These are phyloP conservation scores for Noturus placidus DNA, from an alignment of 2,113 vertebrate genomes.

Conservation along the genomic window DNA sequence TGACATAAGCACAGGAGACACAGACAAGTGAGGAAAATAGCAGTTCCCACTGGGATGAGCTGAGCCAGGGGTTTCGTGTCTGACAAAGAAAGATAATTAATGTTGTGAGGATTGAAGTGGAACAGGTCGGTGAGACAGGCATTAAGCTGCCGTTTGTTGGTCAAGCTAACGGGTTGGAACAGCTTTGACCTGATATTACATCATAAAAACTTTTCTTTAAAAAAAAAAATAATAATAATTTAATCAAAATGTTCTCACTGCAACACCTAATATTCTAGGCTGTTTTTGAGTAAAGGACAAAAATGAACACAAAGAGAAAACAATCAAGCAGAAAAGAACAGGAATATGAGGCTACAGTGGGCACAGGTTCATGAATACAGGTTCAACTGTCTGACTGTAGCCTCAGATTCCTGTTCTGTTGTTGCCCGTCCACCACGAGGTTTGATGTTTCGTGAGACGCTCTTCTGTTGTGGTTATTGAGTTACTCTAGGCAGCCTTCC, in stretches of 20 bases:
- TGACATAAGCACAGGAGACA: conserved; percentile 55
- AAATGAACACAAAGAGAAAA: background rate
- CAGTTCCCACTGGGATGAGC: conserved; percentile 6
- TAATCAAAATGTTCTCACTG: background rate
- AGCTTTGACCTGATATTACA: background rate
- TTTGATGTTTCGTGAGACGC: background rate
- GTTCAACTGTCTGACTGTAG: background rate
- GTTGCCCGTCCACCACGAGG: background rate
- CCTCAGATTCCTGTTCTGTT: background rate
- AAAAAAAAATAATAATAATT: background rate
- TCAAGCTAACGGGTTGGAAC: background rate
- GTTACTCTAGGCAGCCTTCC: background rate
- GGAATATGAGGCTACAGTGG: background rate
- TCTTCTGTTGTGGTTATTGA: background rate
- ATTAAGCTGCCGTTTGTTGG: background rate
- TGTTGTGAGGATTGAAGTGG: background rate
- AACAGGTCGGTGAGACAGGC: background rate
- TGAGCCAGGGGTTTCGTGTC: conserved; percentile 16
- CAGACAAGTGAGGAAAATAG: conserved; percentile 20
- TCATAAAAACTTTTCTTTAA: background rate
- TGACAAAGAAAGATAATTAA: conserved; percentile 7
- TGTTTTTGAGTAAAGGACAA: background rate
- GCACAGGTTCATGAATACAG: background rate
- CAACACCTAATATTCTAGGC: background rate
- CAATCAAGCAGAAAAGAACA: background rate